A percentile compares a stretch with the other conserved stretches of the same genome.
Evolutionary conservation across 2,113 vertebrate genomes (phyloP).

Genomic region (Natator depressus): DNA sequence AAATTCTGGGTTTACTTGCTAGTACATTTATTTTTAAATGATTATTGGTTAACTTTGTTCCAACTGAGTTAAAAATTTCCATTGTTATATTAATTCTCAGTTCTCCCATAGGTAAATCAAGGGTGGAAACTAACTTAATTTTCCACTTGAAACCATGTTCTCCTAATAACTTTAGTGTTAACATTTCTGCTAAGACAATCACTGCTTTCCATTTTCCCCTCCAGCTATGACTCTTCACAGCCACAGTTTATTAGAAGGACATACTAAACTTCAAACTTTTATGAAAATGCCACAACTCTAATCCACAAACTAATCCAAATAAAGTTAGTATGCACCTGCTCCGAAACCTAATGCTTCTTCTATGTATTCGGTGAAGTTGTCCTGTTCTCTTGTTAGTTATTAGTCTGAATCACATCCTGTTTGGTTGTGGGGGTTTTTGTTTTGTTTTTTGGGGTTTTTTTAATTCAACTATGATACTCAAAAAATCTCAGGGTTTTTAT

Average conservation of each 20-base stretch:
- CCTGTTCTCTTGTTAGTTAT: constrained; percentile 3
- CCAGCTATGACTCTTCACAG: not conserved
- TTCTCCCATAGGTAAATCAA: constrained; percentile 21
- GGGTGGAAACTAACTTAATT: constrained; percentile 39
- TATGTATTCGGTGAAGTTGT: not conserved
- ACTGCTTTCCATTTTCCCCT: constrained; percentile 41
- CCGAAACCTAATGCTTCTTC: not conserved
- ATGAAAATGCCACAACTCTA: constrained; percentile 35
- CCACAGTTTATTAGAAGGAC: constrained; percentile 33
- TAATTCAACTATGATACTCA: not conserved
- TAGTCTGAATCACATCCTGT: constrained; percentile 63
- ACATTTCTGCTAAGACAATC: constrained; percentile 50
- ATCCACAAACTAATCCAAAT: constrained; percentile 40
- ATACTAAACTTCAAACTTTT: constrained; percentile 52
- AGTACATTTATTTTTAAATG: constrained; percentile 31
- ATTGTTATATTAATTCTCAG: constrained; percentile 10
- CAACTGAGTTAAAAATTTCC: constrained; percentile 15
- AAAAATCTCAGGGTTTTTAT: constrained; percentile 39
- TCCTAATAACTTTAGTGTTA: constrained; percentile 43
- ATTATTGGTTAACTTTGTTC: constrained; percentile 15
- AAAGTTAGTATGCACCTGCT: constrained; percentile 65
- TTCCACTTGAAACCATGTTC: constrained; percentile 37
- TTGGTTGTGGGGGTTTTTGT: not conserved
- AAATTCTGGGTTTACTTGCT: not conserved
- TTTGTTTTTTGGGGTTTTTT: not conserved